Conservation (phyloP, 2,888 invertebrate genomes). For the Eurois occulta region DNA sequence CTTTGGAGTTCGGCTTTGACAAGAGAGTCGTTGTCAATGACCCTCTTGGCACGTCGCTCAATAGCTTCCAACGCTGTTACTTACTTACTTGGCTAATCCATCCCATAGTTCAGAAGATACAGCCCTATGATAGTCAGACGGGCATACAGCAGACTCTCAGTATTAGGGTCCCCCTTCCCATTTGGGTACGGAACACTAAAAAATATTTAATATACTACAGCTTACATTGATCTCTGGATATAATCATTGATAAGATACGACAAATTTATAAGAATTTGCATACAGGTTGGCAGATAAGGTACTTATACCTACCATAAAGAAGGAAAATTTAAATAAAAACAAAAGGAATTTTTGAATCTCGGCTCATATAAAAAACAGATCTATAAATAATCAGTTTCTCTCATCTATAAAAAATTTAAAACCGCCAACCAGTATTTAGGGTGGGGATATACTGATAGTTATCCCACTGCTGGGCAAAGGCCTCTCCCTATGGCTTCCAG, state of each 20-base stretch:
- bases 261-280: slow-evolving; percentile 3
- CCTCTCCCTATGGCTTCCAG: neutral
- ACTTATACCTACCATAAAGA: neutral
- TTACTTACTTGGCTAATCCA: too few relatives aligned
- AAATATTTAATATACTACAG: neutral
- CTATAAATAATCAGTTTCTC: neutral
- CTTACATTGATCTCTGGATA: neutral
- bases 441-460: neutral
- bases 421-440: too few relatives aligned
- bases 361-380: neutral
- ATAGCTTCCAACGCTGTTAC: too few relatives aligned
- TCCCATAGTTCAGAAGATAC: neutral
- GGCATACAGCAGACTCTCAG: neutral
- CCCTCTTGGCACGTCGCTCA: too few relatives aligned
- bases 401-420: neutral
- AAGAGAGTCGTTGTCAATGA: too few relatives aligned
- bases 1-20: too few relatives aligned
- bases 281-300: neutral
- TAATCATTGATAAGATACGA: neutral
- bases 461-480: neutral
- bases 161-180: neutral
- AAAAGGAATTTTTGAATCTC: too few relatives aligned
- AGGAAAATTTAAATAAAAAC: neutral
- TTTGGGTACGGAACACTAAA: neutral
- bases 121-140: neutral